These are phyloP conservation scores for Cydia amplana DNA, from an alignment of 1,140 invertebrate species.

Conservation along the genomic window DNA sequence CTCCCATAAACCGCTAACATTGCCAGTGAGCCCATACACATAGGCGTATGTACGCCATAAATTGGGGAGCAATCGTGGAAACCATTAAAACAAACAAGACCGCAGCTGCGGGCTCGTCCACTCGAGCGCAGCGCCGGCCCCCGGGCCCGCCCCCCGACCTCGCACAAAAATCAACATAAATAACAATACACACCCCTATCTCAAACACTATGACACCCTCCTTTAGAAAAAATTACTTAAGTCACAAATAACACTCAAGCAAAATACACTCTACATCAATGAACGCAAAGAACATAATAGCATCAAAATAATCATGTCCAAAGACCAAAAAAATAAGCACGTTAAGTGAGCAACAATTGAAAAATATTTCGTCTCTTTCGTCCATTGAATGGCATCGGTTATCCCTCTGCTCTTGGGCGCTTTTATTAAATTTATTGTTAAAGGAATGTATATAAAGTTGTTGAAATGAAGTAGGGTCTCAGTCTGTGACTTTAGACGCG, in stretches of 20 bases:
- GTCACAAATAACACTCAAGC: constrained; percentile 22
- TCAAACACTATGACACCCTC: constrained; percentile 64
- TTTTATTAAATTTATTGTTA: constrained; percentile 79
- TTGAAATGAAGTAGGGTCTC: constrained; percentile 69
- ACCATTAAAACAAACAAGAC: constrained; percentile 74
- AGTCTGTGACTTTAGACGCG: constrained; percentile 61
- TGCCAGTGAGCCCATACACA: constrained; percentile 50
- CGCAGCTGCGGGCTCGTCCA: constrained; percentile 65
- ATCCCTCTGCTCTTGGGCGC: constrained; percentile 70
- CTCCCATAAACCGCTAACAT: constrained; percentile 54
- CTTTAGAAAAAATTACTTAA: constrained; percentile 43
- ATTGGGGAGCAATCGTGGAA: constrained; percentile 57
- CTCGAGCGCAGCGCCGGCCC: constrained; percentile 66
- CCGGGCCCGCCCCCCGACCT: constrained; percentile 65
- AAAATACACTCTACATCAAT: constrained; percentile 39
- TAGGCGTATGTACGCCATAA: constrained; percentile 56
- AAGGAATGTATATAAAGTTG: constrained; percentile 78
- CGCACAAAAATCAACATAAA: constrained; percentile 78
- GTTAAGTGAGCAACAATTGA: constrained; percentile 77
- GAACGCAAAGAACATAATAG: constrained; percentile 38
- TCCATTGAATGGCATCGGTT: constrained; percentile 65
- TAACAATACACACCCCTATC: constrained; percentile 78
- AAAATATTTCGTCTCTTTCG: constrained; percentile 77
- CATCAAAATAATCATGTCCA: constrained; percentile 17
- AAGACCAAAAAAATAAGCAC: constrained; percentile 36